A percentile compares a stretch with the other conserved stretches of the same genome.
Conservation (phyloP, 2,888 invertebrate genomes). For the Lampropteryx suffumata region DNA sequence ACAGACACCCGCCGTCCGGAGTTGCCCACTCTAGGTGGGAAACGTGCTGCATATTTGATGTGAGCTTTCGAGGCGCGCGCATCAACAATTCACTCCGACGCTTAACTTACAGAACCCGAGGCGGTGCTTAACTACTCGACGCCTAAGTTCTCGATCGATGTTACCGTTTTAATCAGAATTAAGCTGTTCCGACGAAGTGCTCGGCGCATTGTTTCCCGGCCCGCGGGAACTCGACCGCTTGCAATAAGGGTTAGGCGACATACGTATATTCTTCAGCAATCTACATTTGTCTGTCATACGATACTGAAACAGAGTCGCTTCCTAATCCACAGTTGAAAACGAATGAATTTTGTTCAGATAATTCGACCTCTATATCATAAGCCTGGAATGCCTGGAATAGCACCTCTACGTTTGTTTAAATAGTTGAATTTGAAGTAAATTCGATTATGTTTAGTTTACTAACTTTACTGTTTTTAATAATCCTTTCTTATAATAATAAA, state of each 20-base stretch:
- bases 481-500: no score
- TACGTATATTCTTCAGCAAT: slow-evolving; percentile 16
- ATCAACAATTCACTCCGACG: slow-evolving; percentile 62
- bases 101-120: slow-evolving; percentile 61
- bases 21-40: slow-evolving; percentile 49
- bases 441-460: no score
- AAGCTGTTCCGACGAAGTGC: slow-evolving; percentile 47
- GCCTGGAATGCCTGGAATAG: no score
- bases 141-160: slow-evolving; percentile 53
- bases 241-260: slow-evolving; percentile 29
- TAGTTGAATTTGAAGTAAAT: no score
- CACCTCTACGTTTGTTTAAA: no score
- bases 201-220: slow-evolving; percentile 42
- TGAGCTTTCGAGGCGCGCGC: slow-evolving; percentile 50
- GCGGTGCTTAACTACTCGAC: slow-evolving; percentile 51
- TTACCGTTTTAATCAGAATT: slow-evolving; percentile 57
- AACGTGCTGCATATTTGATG: slow-evolving; percentile 74
- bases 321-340: no score
- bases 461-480: no score
- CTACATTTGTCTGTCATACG: no score
- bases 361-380: slow-evolving; percentile 25
- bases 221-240: slow-evolving; percentile 27
- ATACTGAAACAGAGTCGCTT: no score
- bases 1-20: slow-evolving; percentile 32
- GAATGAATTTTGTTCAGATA: slow-evolving; percentile 41